These are phyloP conservation scores for Phaethon lepturus DNA, from an alignment of 2,113 vertebrate species.

Conservation along the genomic window DNA sequence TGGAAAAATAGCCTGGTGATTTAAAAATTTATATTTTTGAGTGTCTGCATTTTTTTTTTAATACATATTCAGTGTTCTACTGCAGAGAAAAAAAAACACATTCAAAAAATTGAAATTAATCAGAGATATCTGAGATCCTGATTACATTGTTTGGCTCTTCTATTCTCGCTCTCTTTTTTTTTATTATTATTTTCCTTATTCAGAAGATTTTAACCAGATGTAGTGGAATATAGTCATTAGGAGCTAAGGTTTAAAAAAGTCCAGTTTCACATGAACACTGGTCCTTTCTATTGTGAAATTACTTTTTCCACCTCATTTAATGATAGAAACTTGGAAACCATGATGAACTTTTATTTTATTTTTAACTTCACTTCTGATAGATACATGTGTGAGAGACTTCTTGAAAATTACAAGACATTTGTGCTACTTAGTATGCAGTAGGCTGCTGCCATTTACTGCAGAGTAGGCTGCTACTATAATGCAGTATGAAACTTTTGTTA, in stretches of 20 bases:
- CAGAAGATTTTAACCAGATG: not conserved
- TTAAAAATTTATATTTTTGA: not conserved
- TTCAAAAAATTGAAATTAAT: not conserved
- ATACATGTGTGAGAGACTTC: not conserved
- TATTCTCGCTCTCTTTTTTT: no score
- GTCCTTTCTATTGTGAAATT: slow-evolving; percentile 40
- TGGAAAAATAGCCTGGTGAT: not conserved
- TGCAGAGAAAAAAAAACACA: not conserved
- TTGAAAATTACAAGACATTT: not conserved
- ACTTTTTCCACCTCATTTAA: slow-evolving; percentile 50
- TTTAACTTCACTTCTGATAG: slow-evolving; percentile 1
- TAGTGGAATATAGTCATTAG: not conserved
- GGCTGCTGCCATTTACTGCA: not conserved
- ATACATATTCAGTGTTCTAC: not conserved
- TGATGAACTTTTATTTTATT: not conserved
- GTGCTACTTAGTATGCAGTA: not conserved
- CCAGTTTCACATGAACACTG: not conserved
- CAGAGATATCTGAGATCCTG: not conserved
- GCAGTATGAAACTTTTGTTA: not conserved
- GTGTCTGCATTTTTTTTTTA: not conserved
- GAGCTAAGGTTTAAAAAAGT: not conserved
- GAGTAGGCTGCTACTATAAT: not conserved
- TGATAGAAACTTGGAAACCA: not conserved
- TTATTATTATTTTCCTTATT: not conserved
- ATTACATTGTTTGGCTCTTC: not conserved